Evolutionary conservation across 1,140 invertebrate genomes (phyloP).

Genomic region (Sinonovacula constricta): DNA sequence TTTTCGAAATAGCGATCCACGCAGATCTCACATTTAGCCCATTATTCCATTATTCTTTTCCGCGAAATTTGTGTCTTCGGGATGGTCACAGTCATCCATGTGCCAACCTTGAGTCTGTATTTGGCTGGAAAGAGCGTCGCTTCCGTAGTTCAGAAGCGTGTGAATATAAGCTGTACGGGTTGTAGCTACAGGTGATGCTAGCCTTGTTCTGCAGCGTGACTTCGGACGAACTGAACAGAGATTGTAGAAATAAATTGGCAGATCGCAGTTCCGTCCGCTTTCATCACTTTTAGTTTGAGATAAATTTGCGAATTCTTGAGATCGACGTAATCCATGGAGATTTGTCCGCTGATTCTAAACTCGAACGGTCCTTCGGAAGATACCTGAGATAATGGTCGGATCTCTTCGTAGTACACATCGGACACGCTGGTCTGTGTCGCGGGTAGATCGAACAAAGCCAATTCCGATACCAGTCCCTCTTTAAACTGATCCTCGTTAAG

Average conservation of each 20-base stretch:
- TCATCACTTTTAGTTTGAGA: constrained; percentile 34
- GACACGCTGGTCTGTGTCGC: constrained; percentile 38
- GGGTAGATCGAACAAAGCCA: constrained; percentile 34
- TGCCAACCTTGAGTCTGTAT: background rate
- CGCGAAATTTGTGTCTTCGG: background rate
- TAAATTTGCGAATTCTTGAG: constrained; percentile 10
- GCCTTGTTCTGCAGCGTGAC: constrained; percentile 24
- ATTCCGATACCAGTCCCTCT: constrained; percentile 11
- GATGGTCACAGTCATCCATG: background rate
- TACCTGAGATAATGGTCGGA: constrained; percentile 32
- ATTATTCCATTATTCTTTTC: background rate
- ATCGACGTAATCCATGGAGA: constrained; percentile 21
- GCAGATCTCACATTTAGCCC: background rate
- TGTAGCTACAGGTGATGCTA: background rate
- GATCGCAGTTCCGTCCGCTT: constrained; percentile 9
- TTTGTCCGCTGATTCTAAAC: constrained; percentile 37
- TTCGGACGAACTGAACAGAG: constrained; percentile 4
- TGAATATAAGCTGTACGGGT: constrained; percentile 4
- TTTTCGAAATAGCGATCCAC: background rate
- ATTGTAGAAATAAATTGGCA: constrained; percentile 20
- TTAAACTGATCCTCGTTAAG: constrained; percentile 20
- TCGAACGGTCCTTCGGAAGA: constrained; percentile 30
- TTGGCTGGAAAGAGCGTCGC: background rate
- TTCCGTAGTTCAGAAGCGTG: background rate
- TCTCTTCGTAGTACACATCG: constrained; percentile 40